These are phyloP conservation scores for Aethina tumida DNA, from an alignment of 1,140 invertebrate species.

Conservation along the genomic window DNA sequence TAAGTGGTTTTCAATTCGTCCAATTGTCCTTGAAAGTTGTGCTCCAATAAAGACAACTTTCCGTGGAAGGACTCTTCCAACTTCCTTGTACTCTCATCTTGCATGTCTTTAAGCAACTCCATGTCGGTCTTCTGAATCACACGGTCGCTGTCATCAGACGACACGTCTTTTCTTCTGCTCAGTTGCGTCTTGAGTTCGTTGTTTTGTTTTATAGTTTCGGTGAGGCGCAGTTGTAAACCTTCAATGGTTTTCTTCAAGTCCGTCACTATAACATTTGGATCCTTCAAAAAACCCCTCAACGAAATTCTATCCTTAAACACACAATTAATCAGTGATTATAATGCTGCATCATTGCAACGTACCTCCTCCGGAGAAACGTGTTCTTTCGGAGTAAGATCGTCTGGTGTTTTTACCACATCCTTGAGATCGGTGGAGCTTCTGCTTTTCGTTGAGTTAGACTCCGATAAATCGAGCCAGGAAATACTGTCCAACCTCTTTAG, in stretches of 20 bases:
- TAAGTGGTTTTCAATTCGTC: constrained; percentile 7
- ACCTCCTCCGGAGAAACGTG: too few species aligned
- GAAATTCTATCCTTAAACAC: too few species aligned
- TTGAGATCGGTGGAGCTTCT: too few species aligned
- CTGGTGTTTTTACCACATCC: too few species aligned
- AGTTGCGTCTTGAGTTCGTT: constrained; percentile 15
- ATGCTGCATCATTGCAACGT: too few species aligned
- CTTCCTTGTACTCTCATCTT: constrained; percentile 1
- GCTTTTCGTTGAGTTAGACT: too few species aligned
- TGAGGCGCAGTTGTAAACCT: constrained; percentile 17
- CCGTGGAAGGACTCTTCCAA: constrained; percentile 6
- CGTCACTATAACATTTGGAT: constrained; percentile 12
- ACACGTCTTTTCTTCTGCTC: constrained; percentile 1
- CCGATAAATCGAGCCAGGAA: too few species aligned
- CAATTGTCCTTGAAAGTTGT: constrained; percentile 9
- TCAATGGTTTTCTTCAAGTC: constrained; percentile 24
- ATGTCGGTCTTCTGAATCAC: constrained; percentile 4
- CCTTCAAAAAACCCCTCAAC: constrained; percentile 9
- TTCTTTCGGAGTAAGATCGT: too few species aligned
- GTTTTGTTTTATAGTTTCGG: constrained; percentile 21
- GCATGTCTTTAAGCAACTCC: constrained; percentile 7
- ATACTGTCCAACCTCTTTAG: too few species aligned
- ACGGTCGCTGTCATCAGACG: constrained; percentile 1
- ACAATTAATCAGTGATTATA: too few species aligned
- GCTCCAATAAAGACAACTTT: constrained; percentile 3